phyloP scores from a whole-genome alignment of 2,113 vertebrate species.

The Eleginops maclovinus region DNA sequence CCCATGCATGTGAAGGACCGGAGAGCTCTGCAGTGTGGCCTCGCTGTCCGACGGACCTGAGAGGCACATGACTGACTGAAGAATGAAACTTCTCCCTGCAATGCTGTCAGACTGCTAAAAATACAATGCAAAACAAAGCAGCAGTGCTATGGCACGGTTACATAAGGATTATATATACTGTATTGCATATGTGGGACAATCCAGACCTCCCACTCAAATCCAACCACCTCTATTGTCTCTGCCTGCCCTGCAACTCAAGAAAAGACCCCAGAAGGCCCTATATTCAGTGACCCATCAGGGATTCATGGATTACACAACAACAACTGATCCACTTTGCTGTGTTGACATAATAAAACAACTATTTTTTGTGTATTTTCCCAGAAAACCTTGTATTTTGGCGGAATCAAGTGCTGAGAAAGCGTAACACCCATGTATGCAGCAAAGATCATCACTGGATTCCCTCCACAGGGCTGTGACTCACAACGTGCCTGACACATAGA shows the following conservation, averaged over 20 bases:
- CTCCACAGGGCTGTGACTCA: conserved; percentile 42
- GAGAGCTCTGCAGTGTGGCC: conserved; percentile 28
- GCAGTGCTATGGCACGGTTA: conserved; percentile 29
- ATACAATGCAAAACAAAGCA: conserved; percentile 48
- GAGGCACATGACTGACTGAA: conserved; percentile 35
- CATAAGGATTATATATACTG: conserved; percentile 27
- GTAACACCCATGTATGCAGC: background rate
- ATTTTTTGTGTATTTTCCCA: background rate
- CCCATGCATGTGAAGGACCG: background rate
- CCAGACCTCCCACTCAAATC: conserved; percentile 32
- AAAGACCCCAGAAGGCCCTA: background rate
- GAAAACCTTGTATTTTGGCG: background rate
- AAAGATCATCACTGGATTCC: conserved; percentile 42
- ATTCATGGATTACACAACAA: background rate
- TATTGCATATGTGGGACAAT: conserved; percentile 28
- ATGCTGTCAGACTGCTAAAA: conserved; percentile 65
- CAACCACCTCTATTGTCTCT: conserved; percentile 19
- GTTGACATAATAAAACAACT: background rate
- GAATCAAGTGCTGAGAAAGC: conserved; percentile 1
- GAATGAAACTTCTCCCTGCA: conserved; percentile 52
- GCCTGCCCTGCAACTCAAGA: conserved; percentile 39
- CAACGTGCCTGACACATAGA: background rate
- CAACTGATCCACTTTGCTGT: background rate
- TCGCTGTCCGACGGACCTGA: conserved; percentile 1
- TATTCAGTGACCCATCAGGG: background rate